Percentiles rank a stretch among this genome's conserved stretches.
These are phyloP conservation scores for Rosalia funebris DNA, from an alignment of 2,888 invertebrate genomes.

Conservation along the genomic window DNA sequence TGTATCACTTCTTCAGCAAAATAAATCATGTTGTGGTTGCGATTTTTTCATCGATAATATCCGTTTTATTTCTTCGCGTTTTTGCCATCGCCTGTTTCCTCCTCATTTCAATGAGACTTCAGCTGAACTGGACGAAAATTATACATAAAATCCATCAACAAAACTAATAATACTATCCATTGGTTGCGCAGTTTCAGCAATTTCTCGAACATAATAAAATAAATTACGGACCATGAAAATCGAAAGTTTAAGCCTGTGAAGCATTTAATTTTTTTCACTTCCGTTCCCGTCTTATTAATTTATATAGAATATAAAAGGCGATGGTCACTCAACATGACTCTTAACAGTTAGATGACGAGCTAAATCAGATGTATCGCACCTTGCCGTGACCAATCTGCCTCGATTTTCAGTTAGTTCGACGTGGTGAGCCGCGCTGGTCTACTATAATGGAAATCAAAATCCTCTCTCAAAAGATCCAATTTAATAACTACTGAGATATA, in stretches of 20 bases:
- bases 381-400: slow-evolving; percentile 31
- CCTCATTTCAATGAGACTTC: slow-evolving; percentile 3
- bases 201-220: slow-evolving; percentile 49
- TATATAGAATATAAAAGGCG: slow-evolving; percentile 29
- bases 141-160: slow-evolving; percentile 43
- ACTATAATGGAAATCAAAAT: too few relatives aligned
- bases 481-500: too few relatives aligned
- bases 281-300: slow-evolving; percentile 39
- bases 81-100: neutral
- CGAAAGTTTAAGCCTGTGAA: slow-evolving; percentile 52
- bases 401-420: too few relatives aligned
- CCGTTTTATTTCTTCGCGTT: slow-evolving; percentile 12
- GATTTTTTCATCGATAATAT: slow-evolving; percentile 4
- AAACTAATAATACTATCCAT: slow-evolving; percentile 45
- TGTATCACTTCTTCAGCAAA: neutral
- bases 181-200: too few relatives aligned
- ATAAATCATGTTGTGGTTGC: slow-evolving; percentile 8
- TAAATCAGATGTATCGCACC: slow-evolving; percentile 30
- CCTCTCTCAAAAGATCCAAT: too few relatives aligned
- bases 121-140: neutral
- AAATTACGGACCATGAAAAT: slow-evolving; percentile 52
- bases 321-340: slow-evolving; percentile 20
- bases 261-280: slow-evolving; percentile 49
- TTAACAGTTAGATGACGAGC: slow-evolving; percentile 30
- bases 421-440: too few relatives aligned